Conservation (phyloP, 1,140 invertebrate species). For the Camponotus pennsylvanicus region DNA sequence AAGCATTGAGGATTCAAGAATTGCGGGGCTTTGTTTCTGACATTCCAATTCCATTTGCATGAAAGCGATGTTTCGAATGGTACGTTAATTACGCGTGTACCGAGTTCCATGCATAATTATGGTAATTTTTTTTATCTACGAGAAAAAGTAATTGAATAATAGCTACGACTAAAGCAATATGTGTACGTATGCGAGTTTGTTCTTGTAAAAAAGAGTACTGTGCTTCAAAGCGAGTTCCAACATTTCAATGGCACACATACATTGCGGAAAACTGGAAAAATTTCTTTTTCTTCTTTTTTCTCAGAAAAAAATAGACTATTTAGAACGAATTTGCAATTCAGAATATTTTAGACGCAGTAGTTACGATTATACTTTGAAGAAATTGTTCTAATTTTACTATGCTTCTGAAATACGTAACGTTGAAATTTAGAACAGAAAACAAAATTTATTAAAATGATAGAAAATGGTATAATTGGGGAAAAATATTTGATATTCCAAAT, state of each 20-base stretch:
- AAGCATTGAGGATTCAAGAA: not conserved
- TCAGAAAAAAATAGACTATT: not conserved
- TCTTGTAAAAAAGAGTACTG: not conserved
- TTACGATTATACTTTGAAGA: slow-evolving; percentile 23
- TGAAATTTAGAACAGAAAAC: not conserved
- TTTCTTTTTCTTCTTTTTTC: not conserved
- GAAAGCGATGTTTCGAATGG: slow-evolving; percentile 12
- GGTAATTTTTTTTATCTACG: not conserved
- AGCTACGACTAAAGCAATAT: slow-evolving; percentile 10
- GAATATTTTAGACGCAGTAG: not conserved
- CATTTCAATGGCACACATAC: not conserved
- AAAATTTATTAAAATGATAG: slow-evolving; percentile 23
- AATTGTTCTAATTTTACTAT: slow-evolving; percentile 37
- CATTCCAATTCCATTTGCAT: not conserved
- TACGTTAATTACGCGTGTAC: slow-evolving; percentile 26
- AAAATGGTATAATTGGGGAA: not conserved
- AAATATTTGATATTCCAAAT: slow-evolving; percentile 17
- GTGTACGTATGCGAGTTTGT: not conserved
- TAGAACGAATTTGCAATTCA: not conserved
- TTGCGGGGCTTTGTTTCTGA: not conserved
- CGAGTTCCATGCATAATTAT: slow-evolving; percentile 36
- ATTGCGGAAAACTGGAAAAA: not conserved
- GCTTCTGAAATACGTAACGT: slow-evolving; percentile 8
- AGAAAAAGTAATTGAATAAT: slow-evolving; percentile 44
- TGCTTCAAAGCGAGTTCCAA: not conserved